Evolutionary conservation across 2,888 invertebrate species (phyloP).

Genomic region (Stenotaenia linearis): DNA sequence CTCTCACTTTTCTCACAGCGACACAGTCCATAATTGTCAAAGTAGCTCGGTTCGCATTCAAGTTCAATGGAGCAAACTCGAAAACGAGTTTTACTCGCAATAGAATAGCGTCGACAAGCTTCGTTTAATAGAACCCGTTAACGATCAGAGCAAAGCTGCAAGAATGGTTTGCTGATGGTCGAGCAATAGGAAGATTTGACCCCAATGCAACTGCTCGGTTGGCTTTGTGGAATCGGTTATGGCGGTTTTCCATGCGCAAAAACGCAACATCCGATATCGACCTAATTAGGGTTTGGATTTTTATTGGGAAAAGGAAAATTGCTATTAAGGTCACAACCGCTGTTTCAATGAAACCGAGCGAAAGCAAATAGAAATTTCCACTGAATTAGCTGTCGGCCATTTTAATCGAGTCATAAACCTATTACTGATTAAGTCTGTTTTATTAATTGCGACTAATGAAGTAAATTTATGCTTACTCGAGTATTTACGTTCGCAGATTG

Average conservation of each 20-base stretch:
- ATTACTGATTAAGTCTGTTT: no score
- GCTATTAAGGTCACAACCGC: background rate
- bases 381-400: no score
- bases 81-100: background rate
- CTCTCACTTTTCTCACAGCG: background rate
- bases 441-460: no score
- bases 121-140: conserved; percentile 3
- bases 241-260: background rate
- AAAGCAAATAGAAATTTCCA: no score
- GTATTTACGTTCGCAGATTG: background rate
- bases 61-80: background rate
- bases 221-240: background rate
- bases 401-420: no score
- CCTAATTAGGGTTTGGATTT: background rate
- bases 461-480: no score
- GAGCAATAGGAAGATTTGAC: background rate
- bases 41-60: background rate
- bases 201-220: background rate
- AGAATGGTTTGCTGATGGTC: background rate
- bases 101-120: background rate
- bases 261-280: background rate
- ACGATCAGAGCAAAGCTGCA: background rate
- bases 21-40: background rate
- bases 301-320: background rate
- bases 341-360: no score